Conservation (phyloP, 2,888 invertebrate genomes). For the Myopa testacea region DNA sequence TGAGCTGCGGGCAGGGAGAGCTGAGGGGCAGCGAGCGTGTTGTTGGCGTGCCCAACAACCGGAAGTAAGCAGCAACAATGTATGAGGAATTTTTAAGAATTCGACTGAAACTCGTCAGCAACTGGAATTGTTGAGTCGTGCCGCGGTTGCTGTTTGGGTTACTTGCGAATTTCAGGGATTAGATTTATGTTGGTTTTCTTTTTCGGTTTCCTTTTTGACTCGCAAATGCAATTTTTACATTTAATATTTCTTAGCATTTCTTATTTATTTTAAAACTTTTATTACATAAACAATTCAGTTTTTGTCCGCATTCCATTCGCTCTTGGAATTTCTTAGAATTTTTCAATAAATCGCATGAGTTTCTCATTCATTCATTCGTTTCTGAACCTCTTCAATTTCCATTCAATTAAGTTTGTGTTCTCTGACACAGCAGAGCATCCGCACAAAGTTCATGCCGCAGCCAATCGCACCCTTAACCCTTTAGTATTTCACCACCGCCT, state of each 20-base stretch:
- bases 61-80: neutral
- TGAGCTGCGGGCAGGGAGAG: neutral
- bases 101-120: neutral
- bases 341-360: too few species aligned
- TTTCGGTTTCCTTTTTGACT: too few species aligned
- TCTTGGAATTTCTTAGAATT: too few species aligned
- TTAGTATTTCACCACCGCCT: neutral
- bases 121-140: neutral
- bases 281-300: too few species aligned
- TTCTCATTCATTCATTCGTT: too few species aligned
- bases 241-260: too few species aligned
- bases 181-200: too few species aligned
- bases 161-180: neutral
- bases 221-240: too few species aligned
- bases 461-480: too few species aligned
- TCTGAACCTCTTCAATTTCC: slow-evolving; percentile 9
- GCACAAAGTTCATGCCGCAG: neutral
- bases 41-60: neutral
- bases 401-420: slow-evolving; percentile 21
- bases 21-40: neutral
- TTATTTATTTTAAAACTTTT: too few species aligned
- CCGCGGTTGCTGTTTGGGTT: neutral
- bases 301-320: too few species aligned
- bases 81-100: slow-evolving; percentile 2
- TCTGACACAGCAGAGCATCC: neutral